Evolutionary conservation across 1,140 invertebrate genomes (phyloP).

Genomic region (Drosophila athabasca): DNA sequence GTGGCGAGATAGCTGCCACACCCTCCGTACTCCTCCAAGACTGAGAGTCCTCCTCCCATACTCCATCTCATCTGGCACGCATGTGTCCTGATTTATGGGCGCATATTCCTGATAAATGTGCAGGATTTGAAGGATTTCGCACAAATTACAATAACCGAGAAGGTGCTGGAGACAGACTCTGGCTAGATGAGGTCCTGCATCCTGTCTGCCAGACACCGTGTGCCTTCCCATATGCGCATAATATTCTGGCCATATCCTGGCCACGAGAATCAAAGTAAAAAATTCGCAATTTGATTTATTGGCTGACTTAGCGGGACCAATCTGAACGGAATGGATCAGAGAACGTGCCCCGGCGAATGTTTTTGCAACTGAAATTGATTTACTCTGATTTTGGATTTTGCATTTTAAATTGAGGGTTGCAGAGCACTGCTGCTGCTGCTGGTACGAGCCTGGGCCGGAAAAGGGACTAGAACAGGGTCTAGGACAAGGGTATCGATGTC

Average conservation of each 20-base stretch:
- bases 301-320: slow-evolving; percentile 62
- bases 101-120: slow-evolving; percentile 73
- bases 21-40: background rate
- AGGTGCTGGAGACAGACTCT: slow-evolving; percentile 7
- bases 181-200: slow-evolving; percentile 23
- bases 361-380: slow-evolving; percentile 80
- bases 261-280: slow-evolving; percentile 45
- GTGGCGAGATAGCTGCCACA: slow-evolving; percentile 34
- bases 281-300: slow-evolving; percentile 79
- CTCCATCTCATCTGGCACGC: slow-evolving; percentile 40
- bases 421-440: background rate
- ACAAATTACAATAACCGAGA: slow-evolving; percentile 70
- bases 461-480: slow-evolving; percentile 9
- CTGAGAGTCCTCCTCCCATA: background rate
- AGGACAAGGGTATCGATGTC: slow-evolving; percentile 58
- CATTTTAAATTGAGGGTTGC: slow-evolving; percentile 80
- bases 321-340: slow-evolving; percentile 38
- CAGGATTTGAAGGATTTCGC: slow-evolving; percentile 73
- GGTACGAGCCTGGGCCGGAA: slow-evolving; percentile 15
- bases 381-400: slow-evolving; percentile 82
- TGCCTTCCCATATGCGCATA: slow-evolving; percentile 68
- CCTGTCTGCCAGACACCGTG: slow-evolving; percentile 1
- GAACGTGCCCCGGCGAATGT: slow-evolving; percentile 45
- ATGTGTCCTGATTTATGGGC: slow-evolving; percentile 69
- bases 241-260: slow-evolving; percentile 28